Percentiles rank a stretch among this genome's conserved stretches.
Evolutionary conservation across 2,797 vertebrate species (phyloP).

Genomic region (Chelon labrosus): DNA sequence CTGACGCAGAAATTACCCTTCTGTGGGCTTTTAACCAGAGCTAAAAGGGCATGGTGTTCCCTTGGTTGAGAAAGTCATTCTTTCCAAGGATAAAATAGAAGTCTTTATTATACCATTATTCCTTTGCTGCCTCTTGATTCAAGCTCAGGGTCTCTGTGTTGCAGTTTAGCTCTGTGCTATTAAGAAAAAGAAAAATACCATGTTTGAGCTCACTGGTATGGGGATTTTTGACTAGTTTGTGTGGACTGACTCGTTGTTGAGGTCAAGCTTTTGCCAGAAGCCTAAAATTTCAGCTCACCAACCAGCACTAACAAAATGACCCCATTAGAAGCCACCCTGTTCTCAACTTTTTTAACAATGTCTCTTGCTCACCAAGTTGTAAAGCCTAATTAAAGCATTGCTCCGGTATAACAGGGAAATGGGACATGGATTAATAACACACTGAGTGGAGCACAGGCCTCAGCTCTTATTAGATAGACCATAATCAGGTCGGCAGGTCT

Average conservation of each 20-base stretch:
- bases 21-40: conserved; percentile 45
- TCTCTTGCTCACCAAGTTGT: conserved; percentile 34
- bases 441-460: conserved; percentile 34
- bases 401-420: conserved; percentile 27
- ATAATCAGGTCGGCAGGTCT: conserved; percentile 65
- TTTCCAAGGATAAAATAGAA: conserved; percentile 20
- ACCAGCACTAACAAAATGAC: background rate
- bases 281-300: conserved; percentile 28
- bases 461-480: conserved; percentile 57
- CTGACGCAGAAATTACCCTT: conserved; percentile 42
- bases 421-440: conserved; percentile 65
- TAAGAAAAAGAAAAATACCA: background rate
- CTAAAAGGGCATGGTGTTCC: conserved; percentile 38
- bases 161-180: conserved; percentile 3
- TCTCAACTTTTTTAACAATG: conserved; percentile 28
- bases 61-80: conserved; percentile 17
- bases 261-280: background rate
- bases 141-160: conserved; percentile 26
- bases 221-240: background rate
- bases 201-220: background rate
- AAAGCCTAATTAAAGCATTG: conserved; percentile 53
- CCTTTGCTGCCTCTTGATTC: conserved; percentile 27
- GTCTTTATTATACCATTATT: conserved; percentile 29
- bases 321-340: conserved; percentile 33
- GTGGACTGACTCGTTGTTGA: background rate